Evolutionary conservation across 2,797 vertebrate species (phyloP), one percentile per base, ranked within the genome.

Genomic region (Tiaroga cobitis): DNA sequence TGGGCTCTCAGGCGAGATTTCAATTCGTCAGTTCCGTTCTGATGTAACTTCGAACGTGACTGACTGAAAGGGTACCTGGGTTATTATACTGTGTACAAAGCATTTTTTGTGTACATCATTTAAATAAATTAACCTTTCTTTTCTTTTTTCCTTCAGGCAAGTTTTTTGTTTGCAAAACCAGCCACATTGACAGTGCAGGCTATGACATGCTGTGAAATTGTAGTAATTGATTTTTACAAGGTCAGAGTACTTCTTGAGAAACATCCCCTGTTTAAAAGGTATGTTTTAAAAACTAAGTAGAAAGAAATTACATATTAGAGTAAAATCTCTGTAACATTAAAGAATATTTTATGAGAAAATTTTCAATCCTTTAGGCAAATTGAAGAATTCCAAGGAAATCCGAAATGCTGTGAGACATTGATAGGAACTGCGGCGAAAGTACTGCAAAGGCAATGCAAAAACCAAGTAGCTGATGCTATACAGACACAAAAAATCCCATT

Each of bases 91-190:
- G 19, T 54, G 7, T 54, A 54, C 19, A 21, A 54, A 19, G 19
- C 19, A 10, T 11, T 19, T 21, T 21, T 54, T 75, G 65, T 81
- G 15, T 43, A 51, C 13, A 32, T 82, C 0, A 32, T 43, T 61
- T 73, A 21, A 61, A 61, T 32, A 0, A 11, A 81, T 41, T 3
- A 34, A 37, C 7, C 3, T 88, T 9, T 79, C 9, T 63, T 39
- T 15, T 46, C 11, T 51, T 68, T 32, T 72, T 41, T 7, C 16
- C 24, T 85, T 67, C 43, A 89, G 88, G 82, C 34, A 29, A 85
- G 88, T 34, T 89, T 89, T 87, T 74, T 88, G 46, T 88, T 80
- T 85, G 87, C 63, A 81, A 86, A 83, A 85, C 82, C 37, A 83
- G 74, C 88, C 24, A 34, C 70, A 54, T 67, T 86, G 82, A 89